Base-by-base conservation (phyloP, 2,888 invertebrate genomes). In the Myathropa florea region DNA sequence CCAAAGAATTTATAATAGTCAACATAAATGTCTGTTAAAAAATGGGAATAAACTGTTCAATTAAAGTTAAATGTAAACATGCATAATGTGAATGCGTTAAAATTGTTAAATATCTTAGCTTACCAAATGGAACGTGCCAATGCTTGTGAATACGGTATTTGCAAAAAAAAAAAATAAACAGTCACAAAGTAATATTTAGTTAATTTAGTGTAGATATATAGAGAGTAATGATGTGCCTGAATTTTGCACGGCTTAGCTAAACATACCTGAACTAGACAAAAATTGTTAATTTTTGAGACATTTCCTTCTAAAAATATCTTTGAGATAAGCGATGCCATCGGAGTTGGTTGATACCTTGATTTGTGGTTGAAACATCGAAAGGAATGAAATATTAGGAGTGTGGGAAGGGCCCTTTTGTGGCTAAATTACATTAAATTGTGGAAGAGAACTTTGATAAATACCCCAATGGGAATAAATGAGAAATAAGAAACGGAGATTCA, bases 71-170 rank as follows among this genome's bases (percentile, higher is more conserved):
- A 14, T 21, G 26, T 57, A 39, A 30, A 28, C 23, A n/a, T 61
- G 39, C 61, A 61, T 39, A 59, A 59, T 70, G 30, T 70, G 1
- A 4, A 73, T 57, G n/a, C 39, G 28, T 33, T 14, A 59, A 55
- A 55, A 36, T 46, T 79, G 59, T 75, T 46, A 75, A 76, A 84
- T 71, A 71, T 39, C 65, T 60, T 60, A 67, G 73, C 73, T 78
- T 46, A 73, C 9, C 63, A 61, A 71, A 67, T 59, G 60, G 80
- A 61, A 68, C 57, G 55, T 83, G 79, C 73, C 73, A 79, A 83
- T 70, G 46, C 46, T 46, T 46, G 46, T 83, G 53, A 63, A 76
- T 82, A 59, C 4, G 46, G 23, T 65, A 14, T 68, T 18, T 65
- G 39, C 33, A 60, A n/a, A 4, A 36, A 24, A 55, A 10, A 63